Evolutionary conservation across 2,113 vertebrate genomes (phyloP).

Genomic region (Corythaixoides concolor): DNA sequence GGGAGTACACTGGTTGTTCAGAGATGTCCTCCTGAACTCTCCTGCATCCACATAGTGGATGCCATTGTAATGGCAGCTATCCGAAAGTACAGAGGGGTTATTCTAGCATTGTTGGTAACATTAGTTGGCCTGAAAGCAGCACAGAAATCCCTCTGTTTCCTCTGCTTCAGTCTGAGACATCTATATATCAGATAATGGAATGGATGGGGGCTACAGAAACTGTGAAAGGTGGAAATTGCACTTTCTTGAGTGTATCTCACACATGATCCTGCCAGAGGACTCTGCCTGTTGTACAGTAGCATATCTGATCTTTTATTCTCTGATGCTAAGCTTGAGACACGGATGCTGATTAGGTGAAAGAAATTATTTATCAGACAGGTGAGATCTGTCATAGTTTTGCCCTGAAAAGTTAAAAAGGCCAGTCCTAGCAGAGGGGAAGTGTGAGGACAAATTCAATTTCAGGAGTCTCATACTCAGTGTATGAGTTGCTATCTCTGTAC

Average conservation of each 20-base stretch:
- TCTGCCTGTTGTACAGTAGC: not conserved
- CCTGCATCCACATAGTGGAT: not conserved
- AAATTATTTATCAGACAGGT: not conserved
- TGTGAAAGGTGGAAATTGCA: not conserved
- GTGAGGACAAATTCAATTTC: not conserved
- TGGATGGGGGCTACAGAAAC: not conserved
- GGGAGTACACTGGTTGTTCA: not conserved
- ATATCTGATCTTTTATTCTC: not conserved
- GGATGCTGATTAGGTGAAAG: not conserved
- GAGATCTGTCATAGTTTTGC: not conserved
- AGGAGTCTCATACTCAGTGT: not conserved
- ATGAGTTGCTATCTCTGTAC: not conserved
- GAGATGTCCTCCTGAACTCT: not conserved
- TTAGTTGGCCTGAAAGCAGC: not conserved
- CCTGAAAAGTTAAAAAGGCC: not conserved
- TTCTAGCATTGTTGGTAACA: not conserved
- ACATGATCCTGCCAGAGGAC: not conserved
- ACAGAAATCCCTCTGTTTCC: not conserved
- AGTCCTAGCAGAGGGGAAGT: not conserved
- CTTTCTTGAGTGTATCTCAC: not conserved
- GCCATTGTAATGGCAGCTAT: not conserved
- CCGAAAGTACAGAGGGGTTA: not conserved
- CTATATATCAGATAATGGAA: not conserved
- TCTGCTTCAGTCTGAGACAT: not conserved
- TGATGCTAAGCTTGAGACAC: not conserved